Conservation (phyloP, 1,140 invertebrate genomes). For the Psilanteris sp. region DNA sequence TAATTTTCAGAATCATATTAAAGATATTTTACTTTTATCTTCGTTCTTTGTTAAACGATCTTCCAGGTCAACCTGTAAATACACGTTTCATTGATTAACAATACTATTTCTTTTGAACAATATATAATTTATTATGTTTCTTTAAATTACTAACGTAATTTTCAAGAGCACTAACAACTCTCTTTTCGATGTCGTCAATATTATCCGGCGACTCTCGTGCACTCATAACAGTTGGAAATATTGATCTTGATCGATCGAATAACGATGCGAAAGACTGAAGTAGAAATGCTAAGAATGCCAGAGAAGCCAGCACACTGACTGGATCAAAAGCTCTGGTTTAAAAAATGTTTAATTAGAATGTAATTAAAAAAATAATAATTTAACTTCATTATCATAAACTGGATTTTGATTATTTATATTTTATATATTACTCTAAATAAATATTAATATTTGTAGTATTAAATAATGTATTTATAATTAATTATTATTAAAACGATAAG, state of each 20-base stretch:
- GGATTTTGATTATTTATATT: not conserved
- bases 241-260: conserved; percentile 75
- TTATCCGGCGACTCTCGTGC: conserved; percentile 59
- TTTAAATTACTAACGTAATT: conserved; percentile 71
- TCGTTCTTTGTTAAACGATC: conserved; percentile 33
- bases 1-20: too few species aligned
- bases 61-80: conserved; percentile 64
- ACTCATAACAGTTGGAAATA: conserved; percentile 72
- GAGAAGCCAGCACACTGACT: conserved; percentile 75
- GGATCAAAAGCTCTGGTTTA: conserved; percentile 76
- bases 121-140: not conserved
- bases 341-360: conserved; percentile 2
- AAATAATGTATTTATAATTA: too few species aligned
- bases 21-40: conserved; percentile 15
- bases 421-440: too few species aligned
- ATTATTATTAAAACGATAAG: too few species aligned
- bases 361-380: not conserved
- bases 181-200: conserved; percentile 51
- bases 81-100: too few species aligned
- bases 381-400: not conserved
- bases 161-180: conserved; percentile 68
- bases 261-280: conserved; percentile 76
- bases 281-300: conserved; percentile 78
- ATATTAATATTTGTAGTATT: too few species aligned
- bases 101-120: not conserved